Evolutionary conservation across 2,888 invertebrate genomes (phyloP).

Genomic region (Sclerodermus sp.): DNA sequence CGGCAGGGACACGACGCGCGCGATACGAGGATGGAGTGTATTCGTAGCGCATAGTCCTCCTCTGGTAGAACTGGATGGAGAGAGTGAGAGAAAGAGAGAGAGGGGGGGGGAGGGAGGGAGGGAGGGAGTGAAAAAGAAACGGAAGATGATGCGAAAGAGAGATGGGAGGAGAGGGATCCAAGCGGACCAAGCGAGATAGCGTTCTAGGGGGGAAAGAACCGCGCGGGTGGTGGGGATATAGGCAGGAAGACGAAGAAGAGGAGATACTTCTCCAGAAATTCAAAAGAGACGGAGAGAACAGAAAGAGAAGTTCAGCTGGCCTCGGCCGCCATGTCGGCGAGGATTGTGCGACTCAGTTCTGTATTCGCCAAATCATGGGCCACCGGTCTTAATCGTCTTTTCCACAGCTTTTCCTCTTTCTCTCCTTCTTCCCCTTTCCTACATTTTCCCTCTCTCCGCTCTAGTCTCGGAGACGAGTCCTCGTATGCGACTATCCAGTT

Average conservation of each 20-base stretch:
- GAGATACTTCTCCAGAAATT: neutral
- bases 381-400: constrained; percentile 20
- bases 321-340: constrained; percentile 53
- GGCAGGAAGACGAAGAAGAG: constrained; percentile 9
- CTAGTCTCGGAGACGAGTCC: neutral
- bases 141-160: constrained; percentile 1
- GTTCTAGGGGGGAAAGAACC: constrained; percentile 6
- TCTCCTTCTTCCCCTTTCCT: neutral
- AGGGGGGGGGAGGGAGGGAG: constrained; percentile 19
- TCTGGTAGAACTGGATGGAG: constrained; percentile 15
- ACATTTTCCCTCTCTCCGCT: constrained; percentile 1
- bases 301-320: constrained; percentile 49
- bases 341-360: constrained; percentile 32
- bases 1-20: no score
- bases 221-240: constrained; percentile 10
- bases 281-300: constrained; percentile 13
- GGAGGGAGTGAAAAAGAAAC: constrained; percentile 14
- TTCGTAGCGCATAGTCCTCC: constrained; percentile 23
- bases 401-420: neutral
- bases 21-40: constrained; percentile 8
- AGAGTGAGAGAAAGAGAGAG: constrained; percentile 12
- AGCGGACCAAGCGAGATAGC: neutral
- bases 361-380: constrained; percentile 23
- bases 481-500: neutral
- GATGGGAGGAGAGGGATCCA: constrained; percentile 6